Evolutionary conservation across 2,888 invertebrate species (phyloP), one percentile per base, ranked within the genome.

Genomic region (Clitarchus hookeri): DNA sequence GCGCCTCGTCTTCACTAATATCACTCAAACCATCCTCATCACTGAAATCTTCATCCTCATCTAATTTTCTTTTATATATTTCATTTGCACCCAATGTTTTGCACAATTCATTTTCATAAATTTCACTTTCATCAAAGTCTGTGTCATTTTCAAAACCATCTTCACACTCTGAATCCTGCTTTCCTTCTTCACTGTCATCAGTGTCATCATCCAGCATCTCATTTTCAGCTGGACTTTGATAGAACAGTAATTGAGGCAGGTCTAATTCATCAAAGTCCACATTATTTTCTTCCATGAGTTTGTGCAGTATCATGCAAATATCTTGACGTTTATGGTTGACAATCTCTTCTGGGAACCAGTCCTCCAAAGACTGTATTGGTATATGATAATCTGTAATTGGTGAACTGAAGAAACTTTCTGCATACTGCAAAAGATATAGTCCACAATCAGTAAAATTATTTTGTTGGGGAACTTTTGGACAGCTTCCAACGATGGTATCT

Each of bases 391-490:
- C 96, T 89, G 93, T 93, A 86, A 98, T 94, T 0, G 98, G 98
- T 6, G 96, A 97, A 93, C 95, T 94, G 91, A 98, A 98, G 92
- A 99, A 99, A 87, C 96, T 96, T 92, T 99, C 99, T 9, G 98
- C 98, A 93, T 98, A 99, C 91, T 99, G 98, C 86, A 99, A 92
- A 87, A 99, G 93, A 92, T 97, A 99, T 23, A 99, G 93, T 0
- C 99, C 99, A 92, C 99, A 99, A 91, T 99, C 99, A 79, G 97
- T 97, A 91, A 96, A 98, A 93, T 99, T 99, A 88, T 96, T 97
- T 92, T 99, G 99, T 91, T 99, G 98, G n/a, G 99, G 99, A 88
- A 98, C 97, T 92, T 96, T 97, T 0, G 97, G 97, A 90, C 95
- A 95, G 88, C 95, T 95, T 9, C 98, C 98, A 90, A 96, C 96